Conservation (phyloP, 1,140 invertebrate species). For the Meloidogyne floridensis region DNA sequence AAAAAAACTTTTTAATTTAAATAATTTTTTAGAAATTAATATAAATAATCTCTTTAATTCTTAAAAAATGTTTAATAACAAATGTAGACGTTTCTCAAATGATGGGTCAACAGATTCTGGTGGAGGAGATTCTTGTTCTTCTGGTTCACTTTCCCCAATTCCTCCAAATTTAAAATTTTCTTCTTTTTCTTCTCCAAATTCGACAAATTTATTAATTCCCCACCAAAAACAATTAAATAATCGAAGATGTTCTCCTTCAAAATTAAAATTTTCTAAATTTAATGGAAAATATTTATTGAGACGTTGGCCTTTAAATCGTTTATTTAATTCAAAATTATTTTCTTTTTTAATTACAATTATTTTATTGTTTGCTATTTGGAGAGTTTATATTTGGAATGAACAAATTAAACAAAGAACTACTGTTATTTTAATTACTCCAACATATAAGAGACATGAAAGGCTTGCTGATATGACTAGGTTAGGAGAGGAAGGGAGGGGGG, state of each 20-base stretch:
- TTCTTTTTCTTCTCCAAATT: too few species aligned
- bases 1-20: too few species aligned
- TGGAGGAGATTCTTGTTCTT: slow-evolving; percentile 20
- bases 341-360: slow-evolving; percentile 38
- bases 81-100: slow-evolving; percentile 23
- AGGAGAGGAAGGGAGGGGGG: too few species aligned
- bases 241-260: background rate
- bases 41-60: too few species aligned
- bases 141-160: too few species aligned
- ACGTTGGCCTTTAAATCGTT: background rate
- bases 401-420: slow-evolving; percentile 37
- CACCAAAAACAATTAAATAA: too few species aligned
- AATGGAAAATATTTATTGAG: background rate
- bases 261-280: background rate
- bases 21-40: too few species aligned
- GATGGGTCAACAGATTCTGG: slow-evolving; percentile 40
- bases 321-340: slow-evolving; percentile 25
- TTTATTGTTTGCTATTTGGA: slow-evolving; percentile 45
- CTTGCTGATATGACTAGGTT: slow-evolving; percentile 52
- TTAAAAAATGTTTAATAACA: too few species aligned
- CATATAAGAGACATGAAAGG: slow-evolving; percentile 46
- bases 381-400: slow-evolving; percentile 36
- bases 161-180: too few species aligned
- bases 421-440: slow-evolving; percentile 48
- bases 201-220: too few species aligned